Evolutionary conservation across 1,140 invertebrate species (phyloP), one percentile per base, ranked within the genome.

Genomic region (Papilio dardanus): DNA sequence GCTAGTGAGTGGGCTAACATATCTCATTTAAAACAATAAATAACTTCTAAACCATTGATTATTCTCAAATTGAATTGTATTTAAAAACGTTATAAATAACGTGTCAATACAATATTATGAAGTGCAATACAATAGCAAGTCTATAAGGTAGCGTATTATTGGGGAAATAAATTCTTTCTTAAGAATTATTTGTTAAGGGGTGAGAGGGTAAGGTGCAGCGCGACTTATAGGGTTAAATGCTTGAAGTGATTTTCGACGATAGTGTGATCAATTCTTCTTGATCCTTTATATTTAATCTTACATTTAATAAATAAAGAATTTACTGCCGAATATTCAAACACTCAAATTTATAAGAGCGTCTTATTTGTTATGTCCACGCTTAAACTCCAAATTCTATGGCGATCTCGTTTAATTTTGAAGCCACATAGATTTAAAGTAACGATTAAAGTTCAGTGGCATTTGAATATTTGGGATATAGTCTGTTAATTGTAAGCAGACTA

Each of bases 51-150:
- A 35, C 42, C 71, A 73, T 65, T 74, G 58, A 65, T 74, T 74
- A 62, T 62, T 21, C 24, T 46, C 33, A 28, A 33, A 58, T 62
- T 21, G 40, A 21, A 68, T 67, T 54, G 42, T 54, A 50, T 67
- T 66, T 76, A 50, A 67, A 74, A 50, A 79, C 14, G 58, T 71
- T 74, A 91, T 92, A 90, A 90, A 89, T 92, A 85, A 86, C 66
- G 28, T 80, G 65, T 79, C 84, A 82, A 90, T 89, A 84, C 86
- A 92, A 90, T 92, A 92, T 92, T 92, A 87, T 92, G 90, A 92
- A 84, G 83, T 85, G 14, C 42, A 35, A 28, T 30, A 88, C 83
- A 88, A 87, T 84, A 54, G 19, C 14, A 12, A 79, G 80, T 83
- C 76, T 71, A 84, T 86, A 85, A 86, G 74, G 76, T 37, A 12